Evolutionary conservation across 2,797 vertebrate species (phyloP).

Genomic region (Anguilla megastoma): DNA sequence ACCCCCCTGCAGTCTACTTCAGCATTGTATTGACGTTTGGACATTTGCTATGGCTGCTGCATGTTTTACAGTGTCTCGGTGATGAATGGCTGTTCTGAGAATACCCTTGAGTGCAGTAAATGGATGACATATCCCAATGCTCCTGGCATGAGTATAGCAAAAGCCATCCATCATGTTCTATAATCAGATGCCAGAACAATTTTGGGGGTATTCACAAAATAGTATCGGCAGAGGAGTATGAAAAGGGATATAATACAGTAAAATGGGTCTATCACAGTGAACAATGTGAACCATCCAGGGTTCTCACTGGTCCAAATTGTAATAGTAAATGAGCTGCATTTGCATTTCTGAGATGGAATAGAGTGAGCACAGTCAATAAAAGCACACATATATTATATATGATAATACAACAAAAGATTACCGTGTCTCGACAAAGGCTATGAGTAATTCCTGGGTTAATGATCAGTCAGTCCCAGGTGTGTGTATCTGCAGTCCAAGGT

Average conservation of each 20-base stretch:
- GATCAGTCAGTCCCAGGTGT: not conserved
- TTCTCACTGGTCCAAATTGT: not conserved
- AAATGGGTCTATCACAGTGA: not conserved
- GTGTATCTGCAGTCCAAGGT: not conserved
- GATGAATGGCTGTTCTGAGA: conserved; percentile 29
- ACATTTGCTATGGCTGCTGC: conserved; percentile 17
- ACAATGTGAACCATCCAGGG: not conserved
- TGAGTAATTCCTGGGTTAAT: not conserved
- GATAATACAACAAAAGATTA: not conserved
- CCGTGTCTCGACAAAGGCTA: not conserved
- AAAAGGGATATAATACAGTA: not conserved
- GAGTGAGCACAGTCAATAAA: not conserved
- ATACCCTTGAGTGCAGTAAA: conserved; percentile 9
- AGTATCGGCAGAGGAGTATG: not conserved
- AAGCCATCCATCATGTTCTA: conserved; percentile 17
- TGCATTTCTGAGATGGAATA: too few species aligned
- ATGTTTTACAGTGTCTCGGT: conserved; percentile 13
- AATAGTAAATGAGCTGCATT: not conserved
- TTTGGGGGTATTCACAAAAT: conserved; percentile 11
- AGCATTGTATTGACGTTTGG: conserved; percentile 22
- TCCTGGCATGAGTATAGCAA: not conserved
- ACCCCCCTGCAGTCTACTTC: not conserved
- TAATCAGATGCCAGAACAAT: conserved; percentile 20
- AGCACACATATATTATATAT: not conserved
- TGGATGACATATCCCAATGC: conserved; percentile 20